Percentiles rank a stretch among this genome's conserved stretches.
phyloP scores from a whole-genome alignment of 1,140 invertebrate species.

The Drosophila jambulina region DNA sequence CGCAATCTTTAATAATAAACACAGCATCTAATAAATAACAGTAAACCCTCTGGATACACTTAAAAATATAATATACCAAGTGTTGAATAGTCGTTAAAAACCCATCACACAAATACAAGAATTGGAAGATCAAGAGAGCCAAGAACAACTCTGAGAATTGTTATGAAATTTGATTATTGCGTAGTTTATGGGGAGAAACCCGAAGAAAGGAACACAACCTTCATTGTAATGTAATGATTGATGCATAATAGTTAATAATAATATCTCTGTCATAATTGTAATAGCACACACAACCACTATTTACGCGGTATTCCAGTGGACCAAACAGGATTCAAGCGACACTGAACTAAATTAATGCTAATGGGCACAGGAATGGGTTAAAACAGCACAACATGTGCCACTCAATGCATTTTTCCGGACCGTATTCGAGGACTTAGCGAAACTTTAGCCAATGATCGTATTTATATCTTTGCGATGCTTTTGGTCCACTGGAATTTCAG shows the following conservation, averaged over 20 bases:
- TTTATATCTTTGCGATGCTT: no score
- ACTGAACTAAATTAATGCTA: no score
- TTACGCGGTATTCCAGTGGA: slow-evolving; percentile 18
- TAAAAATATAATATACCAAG: slow-evolving; percentile 67
- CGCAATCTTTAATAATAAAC: slow-evolving; percentile 44
- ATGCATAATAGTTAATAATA: slow-evolving; percentile 50
- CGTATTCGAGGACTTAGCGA: neutral
- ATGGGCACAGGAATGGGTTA: neutral
- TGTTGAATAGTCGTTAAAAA: slow-evolving; percentile 78
- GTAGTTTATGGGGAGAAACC: slow-evolving; percentile 54
- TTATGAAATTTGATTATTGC: slow-evolving; percentile 67
- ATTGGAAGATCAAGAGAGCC: slow-evolving; percentile 22
- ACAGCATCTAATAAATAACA: slow-evolving; percentile 46
- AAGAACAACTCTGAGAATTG: slow-evolving; percentile 55
- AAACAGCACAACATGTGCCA: neutral
- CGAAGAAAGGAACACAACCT: slow-evolving; percentile 24
- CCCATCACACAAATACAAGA: slow-evolving; percentile 24
- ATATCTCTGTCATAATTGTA: slow-evolving; percentile 40
- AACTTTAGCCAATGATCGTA: no score
- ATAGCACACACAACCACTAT: slow-evolving; percentile 28
- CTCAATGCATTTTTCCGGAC: neutral
- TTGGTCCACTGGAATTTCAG: neutral
- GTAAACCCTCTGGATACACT: slow-evolving; percentile 36
- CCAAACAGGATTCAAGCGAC: neutral
- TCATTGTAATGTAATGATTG: slow-evolving; percentile 49